phyloP scores from a whole-genome alignment of 1,140 invertebrate genomes.

The Zaprionus kolodkinae region DNA sequence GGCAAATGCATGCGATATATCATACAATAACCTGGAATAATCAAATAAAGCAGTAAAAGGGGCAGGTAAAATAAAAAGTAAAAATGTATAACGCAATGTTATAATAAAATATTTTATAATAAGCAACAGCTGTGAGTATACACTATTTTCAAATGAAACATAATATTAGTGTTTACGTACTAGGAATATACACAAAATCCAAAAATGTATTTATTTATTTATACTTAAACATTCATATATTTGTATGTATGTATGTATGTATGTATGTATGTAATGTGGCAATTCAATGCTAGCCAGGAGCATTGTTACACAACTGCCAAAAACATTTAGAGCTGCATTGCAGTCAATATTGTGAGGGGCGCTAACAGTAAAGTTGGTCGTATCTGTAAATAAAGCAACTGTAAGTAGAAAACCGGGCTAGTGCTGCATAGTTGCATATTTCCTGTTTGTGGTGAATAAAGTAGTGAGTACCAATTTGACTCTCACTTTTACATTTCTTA shows the following conservation, averaged over 20 bases:
- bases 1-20: too few species aligned
- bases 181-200: neutral
- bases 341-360: slow-evolving; percentile 22
- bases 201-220: neutral
- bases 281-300: slow-evolving; percentile 36
- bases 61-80: neutral
- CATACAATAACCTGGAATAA: neutral
- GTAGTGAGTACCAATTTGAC: slow-evolving; percentile 35
- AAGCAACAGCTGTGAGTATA: neutral
- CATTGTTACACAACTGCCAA: slow-evolving; percentile 41
- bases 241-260: neutral
- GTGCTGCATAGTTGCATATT: slow-evolving; percentile 36
- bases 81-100: neutral
- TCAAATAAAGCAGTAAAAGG: neutral
- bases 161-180: neutral
- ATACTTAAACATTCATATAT: neutral
- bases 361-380: slow-evolving; percentile 27
- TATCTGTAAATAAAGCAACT: slow-evolving; percentile 28
- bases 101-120: neutral
- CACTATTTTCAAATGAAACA: neutral
- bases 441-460: slow-evolving; percentile 44
- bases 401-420: slow-evolving; percentile 38
- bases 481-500: slow-evolving; percentile 37
- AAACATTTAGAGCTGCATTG: slow-evolving; percentile 26
- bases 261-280: slow-evolving; percentile 10